Percentiles rank a stretch among this genome's conserved stretches.
phyloP scores from a whole-genome alignment of 2,113 vertebrate species.

The Paradoxurus hermaphroditus region DNA sequence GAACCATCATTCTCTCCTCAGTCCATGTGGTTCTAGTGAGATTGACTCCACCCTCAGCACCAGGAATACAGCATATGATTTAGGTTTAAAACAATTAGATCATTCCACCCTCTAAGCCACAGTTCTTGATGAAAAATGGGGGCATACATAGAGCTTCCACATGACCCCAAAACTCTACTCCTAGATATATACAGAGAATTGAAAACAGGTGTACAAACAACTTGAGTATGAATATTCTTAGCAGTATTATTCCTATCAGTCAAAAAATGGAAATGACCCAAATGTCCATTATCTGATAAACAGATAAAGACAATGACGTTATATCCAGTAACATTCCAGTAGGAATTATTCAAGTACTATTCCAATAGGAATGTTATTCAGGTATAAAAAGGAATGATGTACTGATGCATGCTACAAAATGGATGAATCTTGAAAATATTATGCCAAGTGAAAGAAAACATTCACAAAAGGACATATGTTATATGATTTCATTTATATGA shows the following conservation, averaged over 20 bases:
- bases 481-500: constrained; percentile 34
- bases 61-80: background rate
- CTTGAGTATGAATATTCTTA: background rate
- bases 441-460: background rate
- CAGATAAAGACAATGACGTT: background rate
- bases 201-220: constrained; percentile 23
- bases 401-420: background rate
- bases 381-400: background rate
- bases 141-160: background rate
- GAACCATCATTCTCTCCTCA: background rate
- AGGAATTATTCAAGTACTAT: too few relatives aligned
- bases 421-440: constrained; percentile 17
- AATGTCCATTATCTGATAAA: background rate
- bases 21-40: constrained; percentile 1
- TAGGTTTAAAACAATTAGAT: constrained; percentile 1
- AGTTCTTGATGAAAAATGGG: background rate
- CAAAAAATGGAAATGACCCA: background rate
- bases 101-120: background rate
- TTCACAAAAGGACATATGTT: background rate
- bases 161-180: background rate
- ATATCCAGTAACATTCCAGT: background rate
- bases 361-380: constrained; percentile 1
- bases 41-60: background rate
- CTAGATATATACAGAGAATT: background rate
- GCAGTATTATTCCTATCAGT: background rate